Evolutionary conservation across 2,888 invertebrate genomes (phyloP).

Genomic region (Drosophila kuntzei): DNA sequence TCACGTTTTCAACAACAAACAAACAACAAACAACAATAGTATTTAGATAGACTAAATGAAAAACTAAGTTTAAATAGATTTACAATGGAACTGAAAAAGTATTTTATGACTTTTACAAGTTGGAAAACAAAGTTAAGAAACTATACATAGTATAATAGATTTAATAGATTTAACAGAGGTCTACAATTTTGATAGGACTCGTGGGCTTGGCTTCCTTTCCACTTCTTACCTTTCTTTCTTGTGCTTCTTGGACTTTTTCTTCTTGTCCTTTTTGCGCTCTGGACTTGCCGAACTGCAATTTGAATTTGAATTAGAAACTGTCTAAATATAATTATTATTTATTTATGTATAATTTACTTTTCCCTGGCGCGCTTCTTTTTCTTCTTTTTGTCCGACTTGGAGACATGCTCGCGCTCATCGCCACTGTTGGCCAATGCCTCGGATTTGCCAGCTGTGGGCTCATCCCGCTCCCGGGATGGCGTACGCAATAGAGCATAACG

Average conservation of each 20-base stretch:
- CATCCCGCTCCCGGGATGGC: slow-evolving; percentile 88
- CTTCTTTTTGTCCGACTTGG: slow-evolving; percentile 87
- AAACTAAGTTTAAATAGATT: slow-evolving; percentile 10
- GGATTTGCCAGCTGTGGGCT: slow-evolving; percentile 51
- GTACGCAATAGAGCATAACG: slow-evolving; percentile 92
- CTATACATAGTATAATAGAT: slow-evolving; percentile 17
- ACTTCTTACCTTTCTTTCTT: slow-evolving; percentile 90
- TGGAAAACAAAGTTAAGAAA: slow-evolving; percentile 2
- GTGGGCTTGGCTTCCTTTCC: slow-evolving; percentile 1
- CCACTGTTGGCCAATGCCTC: slow-evolving; percentile 85
- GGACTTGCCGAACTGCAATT: slow-evolving; percentile 88
- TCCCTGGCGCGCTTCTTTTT: slow-evolving; percentile 90
- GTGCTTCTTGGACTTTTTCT: slow-evolving; percentile 92
- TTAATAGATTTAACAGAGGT: slow-evolving; percentile 56
- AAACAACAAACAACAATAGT: slow-evolving; percentile 31
- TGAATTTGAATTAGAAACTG: background rate
- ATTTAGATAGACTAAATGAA: slow-evolving; percentile 4
- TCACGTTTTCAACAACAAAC: slow-evolving; percentile 36
- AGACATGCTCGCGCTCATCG: slow-evolving; percentile 81
- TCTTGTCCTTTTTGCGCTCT: slow-evolving; percentile 91
- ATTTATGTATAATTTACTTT: slow-evolving; percentile 52
- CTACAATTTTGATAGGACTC: slow-evolving; percentile 42
- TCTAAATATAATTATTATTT: background rate
- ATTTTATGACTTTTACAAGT: slow-evolving; percentile 1
- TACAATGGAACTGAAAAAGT: background rate